Evolutionary conservation across 2,888 invertebrate genomes (phyloP).

Genomic region (Caenorhabditis becei): DNA sequence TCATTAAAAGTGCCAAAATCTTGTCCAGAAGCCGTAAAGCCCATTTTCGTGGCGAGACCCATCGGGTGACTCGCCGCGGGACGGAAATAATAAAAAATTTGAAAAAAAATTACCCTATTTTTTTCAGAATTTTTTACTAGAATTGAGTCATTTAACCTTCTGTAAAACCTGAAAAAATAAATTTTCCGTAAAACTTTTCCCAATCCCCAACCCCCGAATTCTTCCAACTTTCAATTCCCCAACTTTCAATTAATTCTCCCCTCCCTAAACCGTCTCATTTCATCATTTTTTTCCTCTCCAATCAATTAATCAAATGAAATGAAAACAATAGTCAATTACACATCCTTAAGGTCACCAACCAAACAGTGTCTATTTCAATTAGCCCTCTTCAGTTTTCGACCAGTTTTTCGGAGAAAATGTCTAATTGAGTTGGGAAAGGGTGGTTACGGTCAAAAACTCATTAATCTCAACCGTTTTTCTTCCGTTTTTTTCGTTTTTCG

Average conservation of each 20-base stretch:
- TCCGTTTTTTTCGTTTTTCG: background rate
- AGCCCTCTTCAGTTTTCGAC: slow-evolving; percentile 8
- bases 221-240: no score
- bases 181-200: background rate
- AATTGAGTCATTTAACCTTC: no score
- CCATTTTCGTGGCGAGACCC: no score
- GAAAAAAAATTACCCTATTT: no score
- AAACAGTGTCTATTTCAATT: slow-evolving; percentile 40
- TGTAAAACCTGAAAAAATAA: background rate
- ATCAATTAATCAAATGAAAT: slow-evolving; percentile 51
- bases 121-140: no score
- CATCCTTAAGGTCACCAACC: slow-evolving; percentile 34
- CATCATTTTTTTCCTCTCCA: background rate
- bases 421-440: slow-evolving; percentile 39
- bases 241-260: no score
- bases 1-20: no score
- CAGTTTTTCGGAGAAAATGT: slow-evolving; percentile 22
- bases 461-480: background rate
- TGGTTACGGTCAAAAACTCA: slow-evolving; percentile 23
- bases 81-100: no score
- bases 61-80: no score
- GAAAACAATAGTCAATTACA: slow-evolving; percentile 60
- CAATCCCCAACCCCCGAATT: no score
- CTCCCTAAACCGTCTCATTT: background rate
- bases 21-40: no score